Conservation (phyloP, 2,797 vertebrate genomes). For the Melanotaenia nigrans region DNA sequence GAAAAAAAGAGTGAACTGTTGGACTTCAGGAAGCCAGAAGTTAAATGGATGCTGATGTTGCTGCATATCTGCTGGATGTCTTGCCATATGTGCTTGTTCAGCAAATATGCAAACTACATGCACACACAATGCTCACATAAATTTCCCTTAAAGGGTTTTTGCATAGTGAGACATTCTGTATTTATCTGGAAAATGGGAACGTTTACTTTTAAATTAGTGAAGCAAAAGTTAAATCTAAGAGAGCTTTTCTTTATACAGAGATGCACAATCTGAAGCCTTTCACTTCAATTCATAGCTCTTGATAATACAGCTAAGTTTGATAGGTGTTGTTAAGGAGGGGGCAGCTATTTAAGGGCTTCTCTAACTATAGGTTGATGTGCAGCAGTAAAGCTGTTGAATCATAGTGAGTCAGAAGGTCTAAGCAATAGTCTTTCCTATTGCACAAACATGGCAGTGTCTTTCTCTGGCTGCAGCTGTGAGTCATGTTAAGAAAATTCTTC, state of each 20-base stretch:
- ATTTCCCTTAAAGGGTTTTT: constrained; percentile 19
- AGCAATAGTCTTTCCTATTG: constrained; percentile 51
- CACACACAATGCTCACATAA: constrained; percentile 3
- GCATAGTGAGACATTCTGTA: not conserved
- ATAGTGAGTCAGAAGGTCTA: constrained; percentile 50
- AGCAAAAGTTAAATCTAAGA: not conserved
- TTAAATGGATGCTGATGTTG: constrained; percentile 15
- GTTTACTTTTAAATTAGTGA: not conserved
- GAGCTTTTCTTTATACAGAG: not conserved
- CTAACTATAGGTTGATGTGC: constrained; percentile 15
- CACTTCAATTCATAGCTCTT: not conserved
- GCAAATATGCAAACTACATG: constrained; percentile 23
- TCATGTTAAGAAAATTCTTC: constrained; percentile 74
- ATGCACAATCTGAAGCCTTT: not conserved
- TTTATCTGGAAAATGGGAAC: constrained; percentile 7
- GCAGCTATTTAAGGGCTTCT: constrained; percentile 41
- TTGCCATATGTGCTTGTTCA: constrained; percentile 12
- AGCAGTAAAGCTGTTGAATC: constrained; percentile 24
- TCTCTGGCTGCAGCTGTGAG: constrained; percentile 64
- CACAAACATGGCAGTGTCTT: constrained; percentile 48
- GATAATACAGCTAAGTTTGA: constrained; percentile 3
- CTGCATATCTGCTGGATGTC: not conserved
- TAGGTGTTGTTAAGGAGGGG: not conserved
- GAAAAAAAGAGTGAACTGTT: not conserved
- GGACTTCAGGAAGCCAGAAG: not conserved